Evolutionary conservation across 2,797 vertebrate genomes (phyloP).

Genomic region (Platalea minor): DNA sequence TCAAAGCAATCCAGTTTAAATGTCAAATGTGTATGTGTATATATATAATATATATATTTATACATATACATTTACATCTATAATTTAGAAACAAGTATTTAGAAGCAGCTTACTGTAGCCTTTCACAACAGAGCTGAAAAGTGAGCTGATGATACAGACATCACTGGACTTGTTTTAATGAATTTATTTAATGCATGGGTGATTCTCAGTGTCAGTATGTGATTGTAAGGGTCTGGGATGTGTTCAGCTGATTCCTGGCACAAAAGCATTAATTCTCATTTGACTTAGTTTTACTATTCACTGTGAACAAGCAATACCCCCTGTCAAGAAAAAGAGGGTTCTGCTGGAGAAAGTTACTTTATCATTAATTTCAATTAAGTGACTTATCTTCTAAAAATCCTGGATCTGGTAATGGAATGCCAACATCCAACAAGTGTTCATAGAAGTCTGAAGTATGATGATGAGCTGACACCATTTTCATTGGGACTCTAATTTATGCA

Average conservation of each 20-base stretch:
- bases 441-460: background rate
- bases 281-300: background rate
- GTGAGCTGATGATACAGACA: background rate
- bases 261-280: background rate
- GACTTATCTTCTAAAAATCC: background rate
- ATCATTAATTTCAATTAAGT: background rate
- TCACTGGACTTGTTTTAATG: background rate
- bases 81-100: conserved; percentile 25
- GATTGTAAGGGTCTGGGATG: background rate
- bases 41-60: background rate
- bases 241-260: background rate
- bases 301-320: background rate
- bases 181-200: background rate
- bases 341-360: background rate
- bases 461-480: background rate
- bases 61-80: background rate
- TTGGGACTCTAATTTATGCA: background rate
- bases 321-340: background rate
- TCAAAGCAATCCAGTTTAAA: conserved; percentile 55
- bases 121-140: conserved; percentile 20
- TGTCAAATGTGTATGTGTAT: background rate
- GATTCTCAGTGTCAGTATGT: background rate
- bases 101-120: background rate
- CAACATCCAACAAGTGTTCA: background rate
- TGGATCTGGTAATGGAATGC: background rate